Evolutionary conservation across 1,140 invertebrate genomes (phyloP), one percentile per base, ranked within the genome.

Genomic region (Pseudomyrmex pallidus): DNA sequence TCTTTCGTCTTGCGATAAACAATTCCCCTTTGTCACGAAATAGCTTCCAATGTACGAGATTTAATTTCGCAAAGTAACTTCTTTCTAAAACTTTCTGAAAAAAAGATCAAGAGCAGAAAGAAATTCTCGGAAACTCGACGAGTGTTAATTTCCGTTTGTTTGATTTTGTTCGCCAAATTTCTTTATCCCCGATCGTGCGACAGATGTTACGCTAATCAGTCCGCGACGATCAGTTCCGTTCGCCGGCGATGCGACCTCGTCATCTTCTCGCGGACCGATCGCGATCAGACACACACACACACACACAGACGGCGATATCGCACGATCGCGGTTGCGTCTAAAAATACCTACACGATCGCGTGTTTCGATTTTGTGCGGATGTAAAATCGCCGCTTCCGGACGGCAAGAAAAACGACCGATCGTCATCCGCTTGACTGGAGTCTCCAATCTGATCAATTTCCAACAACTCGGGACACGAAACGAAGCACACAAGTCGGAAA

Each of bases 281-380:
- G 35, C 35, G 35, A 35, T 35, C 35, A 5, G 35, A 35, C 5
- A 35, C 5, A 59, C 57, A 9, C 56, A 59, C 5, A 59, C 56
- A 9, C 56, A 59, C 35, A 35, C 5, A 59, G 17, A 17, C 57
- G n/a, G 57, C 20, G 20, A 1, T 9, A 59, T n/a, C n/a, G 17
- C 17, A 20, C 9, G 54, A 22, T 74, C 57, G 15, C 62, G 35
- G 46, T 64, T 7, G 10, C 13, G 52, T 80, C 61, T 72, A 54
- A 78, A 70, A 73, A 64, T 84, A 86, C 52, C 72, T 10, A 9
- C 17, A 56, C 63, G 0, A 35, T 35, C 17, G 10, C 56, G 7
- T 20, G 83, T 56, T 80, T 35, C 52, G 54, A 74, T 76, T 76
- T 67, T n/a, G 82, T 50, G 54, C 50, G 46, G 17, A 83, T 12